Base-by-base conservation (phyloP, 2,888 invertebrate species). In the Leucoma salicis region DNA sequence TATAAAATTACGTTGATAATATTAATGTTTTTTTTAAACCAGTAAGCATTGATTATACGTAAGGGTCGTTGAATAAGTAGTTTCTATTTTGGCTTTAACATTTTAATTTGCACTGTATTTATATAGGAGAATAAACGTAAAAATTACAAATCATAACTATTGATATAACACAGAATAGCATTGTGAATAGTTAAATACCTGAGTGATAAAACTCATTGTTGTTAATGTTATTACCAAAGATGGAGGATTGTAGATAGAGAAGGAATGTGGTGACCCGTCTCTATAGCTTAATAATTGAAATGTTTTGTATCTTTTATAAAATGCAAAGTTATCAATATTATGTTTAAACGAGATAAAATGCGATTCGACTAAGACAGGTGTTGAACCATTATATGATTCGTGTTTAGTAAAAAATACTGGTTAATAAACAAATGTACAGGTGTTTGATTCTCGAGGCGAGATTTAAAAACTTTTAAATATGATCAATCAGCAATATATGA, bases 181-280 rank as follows among this genome's bases (percentile, higher is more conserved):
- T 65, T 71, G 71, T 70, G 62, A 70, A 76, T 68, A 70, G 57
- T 64, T 62, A 67, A 63, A 70, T 70, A 70, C 64, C 70, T 74
- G 75, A 70, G 76, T 73, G 72, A 76, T 70, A 67, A 71, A 77
- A 73, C 77, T 79, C 67, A 76, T 78, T 76, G 76, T 82, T 82
- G 79, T 81, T 82, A 77, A 82, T 77, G 78, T 82, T 80, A 80
- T 84, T 84, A 87, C 88, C 87, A 88, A 88, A 87, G 87, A 87
- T 80, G 82, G 78, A 78, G 77, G n/a, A n/a, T 75, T 78, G 69
- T 75, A 77, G 74, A 67, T 69, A 70, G 66, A 74, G 70, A 11
- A 73, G 72, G 72, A 66, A 57, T 66, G 56, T 62, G 68, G 64
- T 71, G 70, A 63, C 77, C 79, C 78, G 78, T 78, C 72, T 73